These are phyloP conservation scores for Myopa tessellatipennis DNA, from an alignment of 2,888 invertebrate genomes.

Conservation along the genomic window DNA sequence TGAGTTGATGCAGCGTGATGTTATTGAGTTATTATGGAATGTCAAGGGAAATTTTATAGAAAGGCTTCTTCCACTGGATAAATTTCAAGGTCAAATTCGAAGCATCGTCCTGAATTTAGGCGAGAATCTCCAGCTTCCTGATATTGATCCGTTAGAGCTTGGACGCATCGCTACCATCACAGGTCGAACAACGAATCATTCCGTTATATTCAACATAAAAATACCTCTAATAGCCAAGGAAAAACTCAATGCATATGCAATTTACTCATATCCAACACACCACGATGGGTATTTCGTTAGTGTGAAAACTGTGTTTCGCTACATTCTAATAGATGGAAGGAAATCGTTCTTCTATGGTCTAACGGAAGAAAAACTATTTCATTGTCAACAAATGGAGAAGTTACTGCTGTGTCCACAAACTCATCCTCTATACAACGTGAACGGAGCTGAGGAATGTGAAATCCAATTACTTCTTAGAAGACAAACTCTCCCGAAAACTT, in stretches of 20 bases:
- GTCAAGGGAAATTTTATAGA: slow-evolving; percentile 9
- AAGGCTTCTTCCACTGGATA: neutral
- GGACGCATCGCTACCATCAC: neutral
- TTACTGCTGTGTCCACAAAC: slow-evolving; percentile 2
- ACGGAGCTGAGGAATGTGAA: no score
- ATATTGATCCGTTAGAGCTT: slow-evolving; percentile 1
- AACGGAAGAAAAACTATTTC: slow-evolving; percentile 14
- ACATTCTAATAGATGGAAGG: neutral
- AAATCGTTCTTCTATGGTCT: neutral
- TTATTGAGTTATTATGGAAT: neutral
- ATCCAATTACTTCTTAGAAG: no score
- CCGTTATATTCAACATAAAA: slow-evolving; percentile 12
- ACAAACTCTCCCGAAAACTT: neutral
- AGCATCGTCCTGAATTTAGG: slow-evolving; percentile 2
- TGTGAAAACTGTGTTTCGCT: no score
- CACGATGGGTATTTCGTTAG: neutral
- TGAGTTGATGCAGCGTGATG: neutral
- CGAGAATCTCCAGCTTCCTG: neutral
- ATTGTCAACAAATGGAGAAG: no score
- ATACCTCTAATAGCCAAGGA: slow-evolving; percentile 19
- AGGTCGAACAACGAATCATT: neutral
- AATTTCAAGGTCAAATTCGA: slow-evolving; percentile 2
- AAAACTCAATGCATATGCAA: slow-evolving; percentile 2
- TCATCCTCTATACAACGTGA: no score
- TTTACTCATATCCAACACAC: neutral